Evolutionary conservation across 1,140 invertebrate species (phyloP), one percentile per base, ranked within the genome.

Genomic region (Chironomus striatipennis): DNA sequence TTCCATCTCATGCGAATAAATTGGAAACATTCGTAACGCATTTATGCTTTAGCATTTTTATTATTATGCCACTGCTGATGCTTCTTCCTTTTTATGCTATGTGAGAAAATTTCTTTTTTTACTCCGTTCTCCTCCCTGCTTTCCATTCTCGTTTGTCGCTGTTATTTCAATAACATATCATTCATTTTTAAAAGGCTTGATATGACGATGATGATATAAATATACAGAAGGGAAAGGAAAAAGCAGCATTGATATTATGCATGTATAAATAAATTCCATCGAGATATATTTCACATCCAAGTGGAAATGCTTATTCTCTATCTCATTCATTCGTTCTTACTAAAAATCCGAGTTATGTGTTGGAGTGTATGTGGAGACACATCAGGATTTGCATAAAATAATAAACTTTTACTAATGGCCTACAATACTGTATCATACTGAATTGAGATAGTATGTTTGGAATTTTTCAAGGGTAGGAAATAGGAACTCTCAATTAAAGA

Each of bases 371-470:
- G 24, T 34, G 24, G 24, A 34, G 24, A 34, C 24, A 34, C 24
- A 34, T 34, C n/a, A 57, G n/a, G 47, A 57, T 57, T 57, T 57
- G 47, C 47, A 57, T 57, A 57, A 57, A 57, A 57, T 57, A 57
- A 57, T 57, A 57, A 57, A 57, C 47, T 57, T 57, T 57, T 57
- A n/a, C 12, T 34, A 34, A 34, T 34, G 24, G 24, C 24, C 24
- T 34, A 34, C 24, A 34, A 34, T 34, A 34, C 5, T 2, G 24
- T 34, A 34, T 34, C 24, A 34, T 34, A 5, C 24, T 34, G 24
- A 34, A 34, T 34, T 34, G 24, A 34, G 24, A 34, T 34, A 34
- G 1, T 34, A 34, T 34, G 24, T 34, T 34, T 34, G 5, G 24
- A 34, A 34, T 34, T 34, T 34, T 34, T 34, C 24, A 34, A 34